Evolutionary conservation across 2,113 vertebrate genomes (phyloP).

Genomic region (Silurus glanis): DNA sequence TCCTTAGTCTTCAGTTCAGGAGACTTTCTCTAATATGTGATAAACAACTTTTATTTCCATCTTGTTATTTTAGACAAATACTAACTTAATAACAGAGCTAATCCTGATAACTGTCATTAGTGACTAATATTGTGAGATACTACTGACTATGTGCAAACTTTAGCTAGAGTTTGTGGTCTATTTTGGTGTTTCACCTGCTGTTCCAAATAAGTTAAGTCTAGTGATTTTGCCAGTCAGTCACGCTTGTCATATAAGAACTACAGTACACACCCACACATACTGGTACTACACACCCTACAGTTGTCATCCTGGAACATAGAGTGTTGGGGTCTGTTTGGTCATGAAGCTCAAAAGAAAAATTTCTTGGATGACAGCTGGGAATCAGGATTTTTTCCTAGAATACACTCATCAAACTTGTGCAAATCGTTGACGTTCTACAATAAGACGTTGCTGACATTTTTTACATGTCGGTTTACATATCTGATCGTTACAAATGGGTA

Average conservation of each 20-base stretch:
- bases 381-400: not conserved
- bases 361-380: not conserved
- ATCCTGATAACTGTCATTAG: not conserved
- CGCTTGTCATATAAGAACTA: not conserved
- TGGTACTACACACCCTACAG: conserved; percentile 10
- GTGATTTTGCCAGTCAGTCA: not conserved
- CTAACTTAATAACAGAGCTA: not conserved
- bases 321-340: not conserved
- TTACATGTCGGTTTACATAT: conserved; percentile 7
- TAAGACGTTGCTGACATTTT: not conserved
- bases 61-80: not conserved
- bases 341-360: not conserved
- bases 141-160: not conserved
- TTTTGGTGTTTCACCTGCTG: conserved; percentile 12
- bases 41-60: not conserved
- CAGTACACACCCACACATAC: not conserved
- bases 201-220: not conserved
- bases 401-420: not conserved
- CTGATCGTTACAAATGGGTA: not conserved
- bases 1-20: not conserved
- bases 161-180: not conserved
- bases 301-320: not conserved
- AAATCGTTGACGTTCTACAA: not conserved
- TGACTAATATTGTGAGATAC: not conserved
- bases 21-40: not conserved